These are phyloP conservation scores for Nixonia krombeini DNA, from an alignment of 1,140 invertebrate species.

Conservation along the genomic window DNA sequence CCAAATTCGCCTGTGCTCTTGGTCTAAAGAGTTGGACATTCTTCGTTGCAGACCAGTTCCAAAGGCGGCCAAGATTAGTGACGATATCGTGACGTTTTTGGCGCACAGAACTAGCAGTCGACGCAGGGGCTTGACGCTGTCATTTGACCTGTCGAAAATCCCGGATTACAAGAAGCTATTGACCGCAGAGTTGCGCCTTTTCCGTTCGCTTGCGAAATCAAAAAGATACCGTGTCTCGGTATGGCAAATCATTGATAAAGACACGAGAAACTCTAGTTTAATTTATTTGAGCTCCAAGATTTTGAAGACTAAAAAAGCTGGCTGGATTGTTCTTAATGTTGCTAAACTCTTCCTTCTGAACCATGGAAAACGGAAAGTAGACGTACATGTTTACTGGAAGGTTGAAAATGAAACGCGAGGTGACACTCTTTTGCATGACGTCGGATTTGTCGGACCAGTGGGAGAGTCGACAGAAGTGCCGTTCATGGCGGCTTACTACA, in stretches of 20 bases:
- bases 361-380: background rate
- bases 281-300: constrained; percentile 14
- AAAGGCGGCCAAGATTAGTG: constrained; percentile 76
- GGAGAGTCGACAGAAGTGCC: constrained; percentile 84
- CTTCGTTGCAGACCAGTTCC: no score
- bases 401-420: no score
- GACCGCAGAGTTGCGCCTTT: constrained; percentile 85
- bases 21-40: no score
- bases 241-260: no score
- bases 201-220: constrained; percentile 68
- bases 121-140: constrained; percentile 83
- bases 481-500: constrained; percentile 86
- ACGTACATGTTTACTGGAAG: no score
- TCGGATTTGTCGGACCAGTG: constrained; percentile 81
- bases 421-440: constrained; percentile 63
- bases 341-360: background rate
- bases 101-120: constrained; percentile 81
- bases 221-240: no score
- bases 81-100: constrained; percentile 90
- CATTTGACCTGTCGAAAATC: constrained; percentile 88
- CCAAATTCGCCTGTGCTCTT: no score
- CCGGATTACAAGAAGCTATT: constrained; percentile 79
- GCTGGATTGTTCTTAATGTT: constrained; percentile 10
- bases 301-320: constrained; percentile 29
- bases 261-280: no score